Base-by-base conservation (phyloP, 2,888 invertebrate species). In the Drosophila dives region DNA sequence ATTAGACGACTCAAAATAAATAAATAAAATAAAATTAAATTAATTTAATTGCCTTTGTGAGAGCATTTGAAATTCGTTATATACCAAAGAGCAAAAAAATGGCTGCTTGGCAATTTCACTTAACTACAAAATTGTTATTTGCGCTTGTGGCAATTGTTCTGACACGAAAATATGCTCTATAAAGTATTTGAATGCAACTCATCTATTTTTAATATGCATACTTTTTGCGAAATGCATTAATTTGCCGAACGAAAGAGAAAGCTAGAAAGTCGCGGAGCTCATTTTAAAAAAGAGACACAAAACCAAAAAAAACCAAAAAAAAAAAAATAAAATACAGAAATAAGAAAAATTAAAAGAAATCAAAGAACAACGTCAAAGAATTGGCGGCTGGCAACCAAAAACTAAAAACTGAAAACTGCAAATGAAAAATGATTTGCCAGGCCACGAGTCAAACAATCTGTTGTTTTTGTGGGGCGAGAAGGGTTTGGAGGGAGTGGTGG, bases 381-480 rank as follows among this genome's bases (percentile, higher is more conserved):
- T 17, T 17, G 26, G 45, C 45, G 45, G 45, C 17, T 49, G 49
- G 49, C 49, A 49, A 49, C 49, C 50, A 60, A 64, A 56, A 63
- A 64, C 42, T 53, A 72, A 51, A 48, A 63, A 64, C 42, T 56
- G 29, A n/a, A 67, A 83, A 82, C 74, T 79, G 50, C 26, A 65
- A 69, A 66, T 88, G 67, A 73, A 74, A 88, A 81, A 86, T 89
- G 70, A 86, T 86, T 84, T 80, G 80, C 77, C 86, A 61, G 74
- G 70, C 79, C 66, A 69, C 81, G 71, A 86, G 89, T 80, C 86
- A 80, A 83, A 77, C 86, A 71, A 54, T 54, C 50, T 65, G 62
- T 51, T 45, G 29, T 17, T 26, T 8, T 15, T 15, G n/a, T 11
- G 54, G 1, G 34, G 36, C 26, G 23, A 10, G 29, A 12, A 42